A percentile compares a stretch with the other conserved stretches of the same genome.
Conservation (phyloP, 2,888 invertebrate genomes). For the Geotrupes spiniger region DNA sequence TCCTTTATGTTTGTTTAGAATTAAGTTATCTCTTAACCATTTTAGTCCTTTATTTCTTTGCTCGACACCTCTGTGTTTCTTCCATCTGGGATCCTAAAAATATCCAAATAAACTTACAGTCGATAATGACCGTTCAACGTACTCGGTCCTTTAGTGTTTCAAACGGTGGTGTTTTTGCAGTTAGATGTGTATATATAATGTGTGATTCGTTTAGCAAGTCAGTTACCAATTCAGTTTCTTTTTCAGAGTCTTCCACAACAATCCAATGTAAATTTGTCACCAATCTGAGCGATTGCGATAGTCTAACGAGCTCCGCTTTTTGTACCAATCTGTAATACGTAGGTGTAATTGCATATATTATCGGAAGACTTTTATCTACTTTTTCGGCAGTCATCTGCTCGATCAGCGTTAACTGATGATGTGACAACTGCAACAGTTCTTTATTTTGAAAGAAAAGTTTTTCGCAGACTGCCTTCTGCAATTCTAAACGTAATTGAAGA, state of each 20-base stretch:
- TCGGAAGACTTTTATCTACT: conserved; percentile 51
- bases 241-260: conserved; percentile 80
- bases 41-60: conserved; percentile 83
- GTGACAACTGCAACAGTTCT: conserved; percentile 41
- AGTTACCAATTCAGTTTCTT: conserved; percentile 69
- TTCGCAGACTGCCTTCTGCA: conserved; percentile 27
- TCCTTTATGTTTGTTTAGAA: conserved; percentile 57
- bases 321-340: conserved; percentile 86
- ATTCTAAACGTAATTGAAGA: conserved; percentile 28
- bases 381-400: conserved; percentile 35
- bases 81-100: conserved; percentile 63
- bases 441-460: conserved; percentile 40
- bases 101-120: neutral
- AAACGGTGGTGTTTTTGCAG: conserved; percentile 65
- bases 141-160: conserved; percentile 64
- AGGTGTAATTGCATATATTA: conserved; percentile 89
- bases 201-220: conserved; percentile 66
- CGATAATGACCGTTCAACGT: conserved; percentile 14
- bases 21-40: conserved; percentile 71
- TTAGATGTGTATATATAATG: conserved; percentile 60
- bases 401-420: conserved; percentile 41
- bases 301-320: conserved; percentile 89
- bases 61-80: conserved; percentile 82
- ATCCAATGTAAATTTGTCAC: conserved; percentile 93
- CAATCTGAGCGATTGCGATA: conserved; percentile 82